Base-by-base conservation (phyloP, 2,113 vertebrate genomes). In the Pionites leucogaster region DNA sequence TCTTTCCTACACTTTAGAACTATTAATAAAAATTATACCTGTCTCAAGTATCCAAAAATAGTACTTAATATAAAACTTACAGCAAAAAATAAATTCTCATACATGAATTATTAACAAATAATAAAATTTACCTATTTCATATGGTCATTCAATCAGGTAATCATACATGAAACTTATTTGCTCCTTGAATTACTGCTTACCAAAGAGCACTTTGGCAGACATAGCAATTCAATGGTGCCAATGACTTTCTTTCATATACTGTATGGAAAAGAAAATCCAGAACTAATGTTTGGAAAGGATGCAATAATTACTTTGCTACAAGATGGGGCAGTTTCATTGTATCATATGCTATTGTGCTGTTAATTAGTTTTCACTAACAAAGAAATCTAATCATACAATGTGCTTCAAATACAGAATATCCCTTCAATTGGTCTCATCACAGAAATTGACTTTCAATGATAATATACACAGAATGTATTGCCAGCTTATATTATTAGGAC, bases 81-180 rank as follows among this genome's bases (percentile, higher is more conserved):
- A 67, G 62, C 52, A 97, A 69, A 77, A 77, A 95, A 95, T 86
- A 91, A 84, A 97, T 94, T 97, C 70, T 91, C 62, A 93, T n/a
- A 62, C 53, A 90, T 80, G 55, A 97, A 95, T 95, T 95, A 95
- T 53, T 74, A 8, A 96, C 76, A 6, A 96, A 92, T 93, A 95
- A 92, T 92, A 95, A 95, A 90, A 78, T 46, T 28, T 41, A 64
- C 55, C 24, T 93, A 79, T 81, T 96, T 95, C 39, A 64, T 35
- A 63, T 60, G 71, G 76, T 74, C 64, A 94, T 97, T 97, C 82
- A 89, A 90, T 96, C 88, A 94, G 79, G 62, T 96, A 97, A 97
- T 98, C 92, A 90, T 65, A 83, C 72, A 91, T 49, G 75, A 96
- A 96, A 94, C 16, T 76, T 95, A 93, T 95, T 97, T 97, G 65